Percentiles rank a stretch among this genome's conserved stretches.
Evolutionary conservation across 1,140 invertebrate genomes (phyloP).

Genomic region (Metaphire vulgaris): DNA sequence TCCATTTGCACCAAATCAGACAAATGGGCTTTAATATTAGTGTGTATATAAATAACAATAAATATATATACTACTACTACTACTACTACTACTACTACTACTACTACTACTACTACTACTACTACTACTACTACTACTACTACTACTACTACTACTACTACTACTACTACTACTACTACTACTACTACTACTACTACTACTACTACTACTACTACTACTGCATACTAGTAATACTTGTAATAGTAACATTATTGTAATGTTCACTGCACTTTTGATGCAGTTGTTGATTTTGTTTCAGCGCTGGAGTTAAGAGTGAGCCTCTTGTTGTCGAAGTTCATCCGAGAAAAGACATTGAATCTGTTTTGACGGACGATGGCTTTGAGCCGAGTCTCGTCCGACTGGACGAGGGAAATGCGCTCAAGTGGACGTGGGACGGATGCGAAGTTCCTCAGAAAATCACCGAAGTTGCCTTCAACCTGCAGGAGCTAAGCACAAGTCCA

Average conservation of each 20-base stretch:
- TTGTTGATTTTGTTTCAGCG: slow-evolving; percentile 32
- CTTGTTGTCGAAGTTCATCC: slow-evolving; percentile 40
- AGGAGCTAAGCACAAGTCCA: no score
- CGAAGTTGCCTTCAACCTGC: slow-evolving; percentile 35
- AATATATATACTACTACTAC: no score
- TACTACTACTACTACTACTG: background rate
- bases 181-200: background rate
- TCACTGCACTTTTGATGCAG: background rate
- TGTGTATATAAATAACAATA: no score
- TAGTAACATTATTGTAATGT: background rate
- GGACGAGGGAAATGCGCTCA: slow-evolving; percentile 45
- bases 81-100: no score
- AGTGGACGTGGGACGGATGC: slow-evolving; percentile 48
- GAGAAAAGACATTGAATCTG: slow-evolving; percentile 37
- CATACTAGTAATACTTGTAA: background rate
- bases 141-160: no score
- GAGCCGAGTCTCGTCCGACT: slow-evolving; percentile 41
- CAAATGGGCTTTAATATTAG: no score
- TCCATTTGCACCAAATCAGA: no score
- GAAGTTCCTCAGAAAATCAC: slow-evolving; percentile 41
- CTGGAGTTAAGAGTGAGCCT: slow-evolving; percentile 42
- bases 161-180: no score
- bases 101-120: no score
- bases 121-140: no score
- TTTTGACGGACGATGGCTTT: slow-evolving; percentile 48